These are phyloP conservation scores for Rosalia funebris DNA, from an alignment of 2,888 invertebrate genomes.

Conservation along the genomic window DNA sequence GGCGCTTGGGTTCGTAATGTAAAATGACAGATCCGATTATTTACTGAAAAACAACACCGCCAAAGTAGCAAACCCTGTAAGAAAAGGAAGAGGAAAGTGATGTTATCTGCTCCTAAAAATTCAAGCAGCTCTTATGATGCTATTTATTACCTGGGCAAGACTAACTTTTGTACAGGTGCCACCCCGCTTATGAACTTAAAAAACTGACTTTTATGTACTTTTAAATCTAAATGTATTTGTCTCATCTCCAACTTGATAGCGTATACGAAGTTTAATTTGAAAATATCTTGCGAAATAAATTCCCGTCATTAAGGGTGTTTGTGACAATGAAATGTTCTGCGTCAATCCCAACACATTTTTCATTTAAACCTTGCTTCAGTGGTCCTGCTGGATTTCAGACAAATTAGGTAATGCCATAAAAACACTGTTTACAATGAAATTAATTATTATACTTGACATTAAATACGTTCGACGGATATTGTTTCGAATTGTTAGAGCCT, in stretches of 20 bases:
- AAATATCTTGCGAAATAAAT: slow-evolving; percentile 17
- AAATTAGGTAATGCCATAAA: too few relatives aligned
- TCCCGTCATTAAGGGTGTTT: background rate
- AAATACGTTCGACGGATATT: too few relatives aligned
- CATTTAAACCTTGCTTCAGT: background rate
- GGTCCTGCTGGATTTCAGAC: background rate
- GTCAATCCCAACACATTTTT: background rate
- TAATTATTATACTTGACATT: too few relatives aligned
- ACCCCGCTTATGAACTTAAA: slow-evolving; percentile 26
- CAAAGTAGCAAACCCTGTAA: slow-evolving; percentile 63
- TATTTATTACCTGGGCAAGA: slow-evolving; percentile 46
- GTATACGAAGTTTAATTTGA: slow-evolving; percentile 26
- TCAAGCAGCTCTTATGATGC: slow-evolving; percentile 52
- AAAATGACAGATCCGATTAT: slow-evolving; percentile 67
- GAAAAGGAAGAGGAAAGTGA: slow-evolving; percentile 58
- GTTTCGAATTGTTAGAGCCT: too few relatives aligned
- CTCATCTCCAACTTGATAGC: slow-evolving; percentile 23
- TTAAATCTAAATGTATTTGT: slow-evolving; percentile 35
- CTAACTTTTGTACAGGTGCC: slow-evolving; percentile 40
- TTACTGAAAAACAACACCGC: slow-evolving; percentile 64
- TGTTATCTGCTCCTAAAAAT: slow-evolving; percentile 56
- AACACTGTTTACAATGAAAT: too few relatives aligned
- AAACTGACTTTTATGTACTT: slow-evolving; percentile 27
- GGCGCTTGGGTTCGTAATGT: slow-evolving; percentile 61
- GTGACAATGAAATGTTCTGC: background rate